phyloP scores from a whole-genome alignment of 2,113 vertebrate species.

The Emydocephalus ijimae region DNA sequence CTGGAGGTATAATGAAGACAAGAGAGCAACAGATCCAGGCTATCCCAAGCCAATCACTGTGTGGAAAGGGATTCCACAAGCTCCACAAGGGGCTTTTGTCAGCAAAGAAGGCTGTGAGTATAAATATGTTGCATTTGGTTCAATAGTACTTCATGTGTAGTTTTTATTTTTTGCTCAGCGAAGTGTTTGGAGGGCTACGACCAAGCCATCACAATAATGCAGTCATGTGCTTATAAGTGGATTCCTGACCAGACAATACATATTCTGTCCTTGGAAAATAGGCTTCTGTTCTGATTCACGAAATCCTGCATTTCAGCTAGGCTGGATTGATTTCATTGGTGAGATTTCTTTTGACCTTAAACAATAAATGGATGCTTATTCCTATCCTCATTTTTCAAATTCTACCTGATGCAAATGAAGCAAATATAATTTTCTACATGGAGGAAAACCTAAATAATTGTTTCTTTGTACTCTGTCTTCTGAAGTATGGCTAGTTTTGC shows the following conservation, averaged over 20 bases:
- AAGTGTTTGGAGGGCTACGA: not conserved
- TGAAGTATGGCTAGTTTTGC: not conserved
- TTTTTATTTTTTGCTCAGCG: accelerated
- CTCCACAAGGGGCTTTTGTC: conserved; percentile 94
- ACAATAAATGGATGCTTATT: not conserved
- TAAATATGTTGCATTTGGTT: not conserved
- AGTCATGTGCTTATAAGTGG: not conserved
- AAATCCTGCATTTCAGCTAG: not conserved
- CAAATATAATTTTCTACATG: not conserved
- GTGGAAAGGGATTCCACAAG: conserved; percentile 93
- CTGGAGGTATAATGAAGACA: conserved; percentile 98
- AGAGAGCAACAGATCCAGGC: conserved; percentile 83
- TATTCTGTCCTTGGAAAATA: not conserved
- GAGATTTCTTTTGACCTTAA: not conserved
- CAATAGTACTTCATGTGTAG: accelerated
- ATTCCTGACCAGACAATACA: not conserved
- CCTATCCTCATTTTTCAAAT: not conserved
- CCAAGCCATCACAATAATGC: not conserved
- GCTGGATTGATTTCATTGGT: not conserved
- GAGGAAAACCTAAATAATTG: not conserved
- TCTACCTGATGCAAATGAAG: not conserved
- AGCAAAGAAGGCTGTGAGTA: conserved; percentile 96
- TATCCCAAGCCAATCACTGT: conserved; percentile 95
- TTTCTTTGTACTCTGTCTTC: not conserved
- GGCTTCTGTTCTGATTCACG: not conserved